These are phyloP conservation scores for Aelia acuminata DNA, from an alignment of 2,888 invertebrate species.

Conservation along the genomic window DNA sequence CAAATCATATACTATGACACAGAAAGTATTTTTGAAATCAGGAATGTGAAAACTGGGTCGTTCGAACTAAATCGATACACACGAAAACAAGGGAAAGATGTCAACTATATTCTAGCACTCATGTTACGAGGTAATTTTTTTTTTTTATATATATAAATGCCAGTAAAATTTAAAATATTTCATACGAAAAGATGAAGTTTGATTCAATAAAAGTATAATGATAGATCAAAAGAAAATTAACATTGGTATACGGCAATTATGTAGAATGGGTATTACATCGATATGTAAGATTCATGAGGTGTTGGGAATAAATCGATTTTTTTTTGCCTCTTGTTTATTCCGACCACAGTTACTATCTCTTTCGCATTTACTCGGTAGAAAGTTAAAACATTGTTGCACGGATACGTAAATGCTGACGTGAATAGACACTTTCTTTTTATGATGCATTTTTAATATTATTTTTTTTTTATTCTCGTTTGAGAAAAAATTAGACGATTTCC, in stretches of 20 bases:
- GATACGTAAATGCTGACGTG: not conserved
- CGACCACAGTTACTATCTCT: conserved; percentile 7
- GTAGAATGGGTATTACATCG: not conserved
- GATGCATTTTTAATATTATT: not conserved
- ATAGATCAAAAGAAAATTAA: not conserved
- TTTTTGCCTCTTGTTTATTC: not conserved
- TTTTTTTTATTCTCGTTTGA: not conserved
- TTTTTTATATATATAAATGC: not conserved
- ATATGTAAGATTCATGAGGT: conserved; percentile 11
- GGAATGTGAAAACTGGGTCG: not conserved
- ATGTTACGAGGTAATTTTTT: not conserved
- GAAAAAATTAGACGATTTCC: not conserved
- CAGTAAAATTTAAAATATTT: not conserved
- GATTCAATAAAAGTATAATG: too few species aligned
- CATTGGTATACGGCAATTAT: not conserved
- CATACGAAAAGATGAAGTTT: not conserved
- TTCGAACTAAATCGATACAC: not conserved
- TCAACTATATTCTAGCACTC: not conserved
- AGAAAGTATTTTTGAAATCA: not conserved
- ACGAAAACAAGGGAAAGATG: not conserved
- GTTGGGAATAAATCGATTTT: not conserved
- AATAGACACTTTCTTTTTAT: conserved; percentile 22
- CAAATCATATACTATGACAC: not conserved
- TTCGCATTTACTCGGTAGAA: conserved; percentile 19
- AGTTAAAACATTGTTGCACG: conserved; percentile 19